phyloP scores from a whole-genome alignment of 2,113 vertebrate genomes.

The Vimba vimba region DNA sequence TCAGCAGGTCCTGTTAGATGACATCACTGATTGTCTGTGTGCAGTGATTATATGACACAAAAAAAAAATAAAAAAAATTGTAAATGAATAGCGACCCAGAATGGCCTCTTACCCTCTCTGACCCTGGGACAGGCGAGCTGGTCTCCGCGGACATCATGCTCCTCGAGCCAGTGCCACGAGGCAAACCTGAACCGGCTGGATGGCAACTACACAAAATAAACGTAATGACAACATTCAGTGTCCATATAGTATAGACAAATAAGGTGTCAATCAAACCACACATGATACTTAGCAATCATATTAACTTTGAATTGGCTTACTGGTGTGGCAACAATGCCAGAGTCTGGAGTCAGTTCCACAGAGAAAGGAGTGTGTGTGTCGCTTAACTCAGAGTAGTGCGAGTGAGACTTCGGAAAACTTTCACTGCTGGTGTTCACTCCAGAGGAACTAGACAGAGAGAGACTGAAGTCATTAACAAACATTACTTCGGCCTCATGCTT shows the following conservation, averaged over 20 bases:
- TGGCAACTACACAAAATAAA: conserved; percentile 80
- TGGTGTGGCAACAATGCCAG: conserved; percentile 78
- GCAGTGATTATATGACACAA: background rate
- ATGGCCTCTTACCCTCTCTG: conserved; percentile 83
- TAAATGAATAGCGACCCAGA: background rate
- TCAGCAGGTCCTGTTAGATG: conserved; percentile 80
- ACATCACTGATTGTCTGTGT: conserved; percentile 11
- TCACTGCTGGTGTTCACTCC: conserved; percentile 80
- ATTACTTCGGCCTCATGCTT: background rate
- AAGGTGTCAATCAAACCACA: conserved; percentile 9
- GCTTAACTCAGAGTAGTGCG: conserved; percentile 72
- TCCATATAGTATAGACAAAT: background rate
- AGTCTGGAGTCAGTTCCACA: conserved; percentile 74
- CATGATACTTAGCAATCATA: background rate
- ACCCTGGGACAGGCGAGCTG: conserved; percentile 90
- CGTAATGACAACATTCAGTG: background rate
- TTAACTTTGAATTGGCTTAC: conserved; percentile 73
- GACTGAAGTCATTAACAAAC: background rate
- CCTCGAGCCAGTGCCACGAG: conserved; percentile 83
- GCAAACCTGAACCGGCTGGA: conserved; percentile 85
- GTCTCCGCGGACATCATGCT: conserved; percentile 83
- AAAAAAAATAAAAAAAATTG: background rate
- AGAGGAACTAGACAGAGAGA: conserved; percentile 78
- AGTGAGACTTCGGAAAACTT: conserved; percentile 73
- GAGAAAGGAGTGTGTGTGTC: conserved; percentile 66